These are phyloP conservation scores for Myotis planiceps DNA, from an alignment of 2,797 vertebrate species.

Conservation along the genomic window DNA sequence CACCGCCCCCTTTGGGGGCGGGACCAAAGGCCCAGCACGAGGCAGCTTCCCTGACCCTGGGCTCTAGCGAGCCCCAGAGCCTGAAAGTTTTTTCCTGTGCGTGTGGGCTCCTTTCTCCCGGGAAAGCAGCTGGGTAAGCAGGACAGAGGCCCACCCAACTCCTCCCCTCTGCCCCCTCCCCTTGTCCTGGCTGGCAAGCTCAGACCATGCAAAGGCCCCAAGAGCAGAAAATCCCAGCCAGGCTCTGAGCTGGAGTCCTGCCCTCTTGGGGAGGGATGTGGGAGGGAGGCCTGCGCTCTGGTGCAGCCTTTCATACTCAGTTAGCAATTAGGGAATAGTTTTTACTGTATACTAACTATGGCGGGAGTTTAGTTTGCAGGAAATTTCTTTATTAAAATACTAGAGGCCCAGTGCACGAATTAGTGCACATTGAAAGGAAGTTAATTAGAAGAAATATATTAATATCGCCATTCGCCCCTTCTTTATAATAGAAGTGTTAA, in stretches of 20 bases:
- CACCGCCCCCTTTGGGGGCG: fast-evolving
- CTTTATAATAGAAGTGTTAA: too few relatives aligned
- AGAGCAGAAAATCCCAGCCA: neutral
- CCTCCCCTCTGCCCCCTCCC: neutral
- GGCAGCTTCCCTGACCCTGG: fast-evolving
- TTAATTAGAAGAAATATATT: too few relatives aligned
- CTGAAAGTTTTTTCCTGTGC: neutral
- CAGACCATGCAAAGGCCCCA: neutral
- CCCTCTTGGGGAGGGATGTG: neutral
- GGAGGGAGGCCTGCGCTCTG: neutral
- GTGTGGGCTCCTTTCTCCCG: neutral
- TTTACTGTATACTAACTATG: neutral
- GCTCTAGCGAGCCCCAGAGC: too few relatives aligned
- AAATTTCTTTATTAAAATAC: neutral
- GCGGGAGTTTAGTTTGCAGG: neutral
- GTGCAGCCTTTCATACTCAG: neutral
- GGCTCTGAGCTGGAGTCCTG: neutral
- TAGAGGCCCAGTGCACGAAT: neutral
- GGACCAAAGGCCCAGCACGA: fast-evolving
- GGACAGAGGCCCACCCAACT: neutral
- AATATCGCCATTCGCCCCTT: too few relatives aligned
- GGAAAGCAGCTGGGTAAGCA: fast-evolving
- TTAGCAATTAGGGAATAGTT: neutral
- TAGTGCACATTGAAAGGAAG: too few relatives aligned
- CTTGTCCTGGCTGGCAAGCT: neutral